These are phyloP conservation scores for Montipora sp. DNA, from an alignment of 64 coral and sea anemone genomes.

Conservation along the genomic window DNA sequence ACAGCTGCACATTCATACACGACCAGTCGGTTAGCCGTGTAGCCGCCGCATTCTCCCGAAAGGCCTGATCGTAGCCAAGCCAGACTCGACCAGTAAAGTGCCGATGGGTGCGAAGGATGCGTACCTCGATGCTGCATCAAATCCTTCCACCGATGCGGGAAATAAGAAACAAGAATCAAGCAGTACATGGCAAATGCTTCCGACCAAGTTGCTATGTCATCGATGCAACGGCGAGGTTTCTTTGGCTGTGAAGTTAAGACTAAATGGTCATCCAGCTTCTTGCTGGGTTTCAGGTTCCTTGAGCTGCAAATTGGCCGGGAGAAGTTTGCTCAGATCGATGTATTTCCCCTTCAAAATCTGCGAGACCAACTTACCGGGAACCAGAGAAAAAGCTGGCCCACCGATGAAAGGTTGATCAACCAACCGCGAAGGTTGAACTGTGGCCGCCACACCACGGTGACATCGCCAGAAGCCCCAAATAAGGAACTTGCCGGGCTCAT, in stretches of 20 bases:
- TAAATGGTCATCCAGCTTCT: neutral
- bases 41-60: too few relatives aligned
- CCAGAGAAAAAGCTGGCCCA: conserved; percentile 15
- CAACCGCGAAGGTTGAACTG: neutral
- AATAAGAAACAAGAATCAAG: too few relatives aligned
- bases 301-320: neutral
- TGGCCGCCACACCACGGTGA: neutral
- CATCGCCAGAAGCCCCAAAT: neutral
- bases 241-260: neutral
- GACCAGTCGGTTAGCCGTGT: too few relatives aligned
- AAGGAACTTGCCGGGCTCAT: neutral
- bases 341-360: neutral
- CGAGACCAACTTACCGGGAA: neutral
- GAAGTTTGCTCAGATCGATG: neutral
- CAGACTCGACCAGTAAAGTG: too few relatives aligned
- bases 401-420: neutral
- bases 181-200: too few relatives aligned
- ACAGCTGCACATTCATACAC: too few relatives aligned
- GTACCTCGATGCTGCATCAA: too few relatives aligned
- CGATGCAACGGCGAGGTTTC: too few relatives aligned
- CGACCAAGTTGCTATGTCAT: too few relatives aligned
- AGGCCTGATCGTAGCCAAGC: too few relatives aligned
- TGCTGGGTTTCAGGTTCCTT: neutral
- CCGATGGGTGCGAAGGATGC: too few relatives aligned
- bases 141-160: too few relatives aligned